A percentile compares a stretch with the other conserved stretches of the same genome.
These are phyloP conservation scores for Scomberomorus guttatus DNA, from an alignment of 2,797 vertebrate genomes.

Conservation along the genomic window DNA sequence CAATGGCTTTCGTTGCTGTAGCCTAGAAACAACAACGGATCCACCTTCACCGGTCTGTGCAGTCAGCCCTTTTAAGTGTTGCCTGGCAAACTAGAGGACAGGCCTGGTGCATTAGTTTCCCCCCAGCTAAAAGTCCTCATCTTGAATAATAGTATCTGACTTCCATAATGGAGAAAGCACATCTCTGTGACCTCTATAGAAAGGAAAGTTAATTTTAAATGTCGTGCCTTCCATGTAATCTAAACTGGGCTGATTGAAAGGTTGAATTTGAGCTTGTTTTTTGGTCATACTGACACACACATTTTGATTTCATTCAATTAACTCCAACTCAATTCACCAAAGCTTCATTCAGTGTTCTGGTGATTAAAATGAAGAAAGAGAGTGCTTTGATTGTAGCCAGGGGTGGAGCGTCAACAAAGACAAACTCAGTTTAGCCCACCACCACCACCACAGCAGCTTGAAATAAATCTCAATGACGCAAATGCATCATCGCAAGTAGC, in stretches of 20 bases:
- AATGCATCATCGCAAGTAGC: slow-evolving; percentile 33
- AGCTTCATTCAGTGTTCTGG: background rate
- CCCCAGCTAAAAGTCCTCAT: slow-evolving; percentile 39
- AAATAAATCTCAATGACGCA: slow-evolving; percentile 56
- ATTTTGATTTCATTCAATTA: slow-evolving; percentile 8
- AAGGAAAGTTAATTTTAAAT: slow-evolving; percentile 12
- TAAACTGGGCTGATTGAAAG: background rate
- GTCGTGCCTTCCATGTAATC: background rate
- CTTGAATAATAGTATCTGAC: slow-evolving; percentile 49
- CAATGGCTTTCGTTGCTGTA: slow-evolving; percentile 60
- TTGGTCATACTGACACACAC: background rate
- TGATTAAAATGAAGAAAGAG: slow-evolving; percentile 7
- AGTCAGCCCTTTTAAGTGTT: slow-evolving; percentile 63
- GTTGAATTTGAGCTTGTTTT: background rate
- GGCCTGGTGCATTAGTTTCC: slow-evolving; percentile 59
- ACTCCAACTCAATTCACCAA: background rate
- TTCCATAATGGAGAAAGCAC: slow-evolving; percentile 29
- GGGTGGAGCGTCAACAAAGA: slow-evolving; percentile 26
- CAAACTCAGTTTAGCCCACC: background rate
- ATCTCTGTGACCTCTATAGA: slow-evolving; percentile 28
- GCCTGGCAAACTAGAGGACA: slow-evolving; percentile 65
- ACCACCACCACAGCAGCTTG: slow-evolving; percentile 6
- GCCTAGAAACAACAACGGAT: slow-evolving; percentile 66
- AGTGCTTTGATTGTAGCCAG: background rate
- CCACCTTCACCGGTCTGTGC: slow-evolving; percentile 30